Evolutionary conservation across 2,888 invertebrate genomes (phyloP), one percentile per base, ranked within the genome.

Genomic region (Litoditis marina): DNA sequence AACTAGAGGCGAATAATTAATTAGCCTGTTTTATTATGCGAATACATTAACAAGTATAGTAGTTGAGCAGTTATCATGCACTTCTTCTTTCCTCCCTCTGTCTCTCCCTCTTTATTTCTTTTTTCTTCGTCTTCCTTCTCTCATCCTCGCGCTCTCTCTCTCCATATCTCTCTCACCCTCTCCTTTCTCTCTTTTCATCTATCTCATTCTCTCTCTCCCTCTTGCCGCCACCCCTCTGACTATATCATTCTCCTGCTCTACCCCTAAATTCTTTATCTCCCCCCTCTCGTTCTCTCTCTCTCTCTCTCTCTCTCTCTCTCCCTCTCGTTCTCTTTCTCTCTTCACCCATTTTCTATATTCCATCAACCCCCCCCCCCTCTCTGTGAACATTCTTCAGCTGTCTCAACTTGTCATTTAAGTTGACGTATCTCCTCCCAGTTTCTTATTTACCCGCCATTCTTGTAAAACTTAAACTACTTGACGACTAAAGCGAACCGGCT

Each of bases 221-320:
- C n/a, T n/a, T n/a, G n/a, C n/a, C n/a, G n/a, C n/a, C n/a, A n/a
- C n/a, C n/a, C n/a, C 51, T 8, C 51, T 55, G 6, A 4, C 49
- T 28, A 5, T 58, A 8, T 58, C 49, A 22, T 36, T 36, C 36
- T 34, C 55, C 19, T 30, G 19, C 34, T 55, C 55, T 22, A 22
- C 19, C 52, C 19, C 47, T 47, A 8, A 13, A 13, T n/a, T 19
- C 19, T 36, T 19, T 42, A 8, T 42, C 42, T 25, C 55, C 39
- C 28, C 47, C 39, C 49, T n/a, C 39, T 19, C 25, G 36, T 51
- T n/a, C 52, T 27, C 25, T 52, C 25, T 3, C 31, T 19, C 60
- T 64, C 51, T 51, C 56, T 60, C 56, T 56, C 63, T 51, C 56
- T 64, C 62, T 50, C 61, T 64, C 55, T 50, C 63, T 42, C 57